Evolutionary conservation across 2,888 invertebrate genomes (phyloP).

Genomic region (Orchestes rusci): DNA sequence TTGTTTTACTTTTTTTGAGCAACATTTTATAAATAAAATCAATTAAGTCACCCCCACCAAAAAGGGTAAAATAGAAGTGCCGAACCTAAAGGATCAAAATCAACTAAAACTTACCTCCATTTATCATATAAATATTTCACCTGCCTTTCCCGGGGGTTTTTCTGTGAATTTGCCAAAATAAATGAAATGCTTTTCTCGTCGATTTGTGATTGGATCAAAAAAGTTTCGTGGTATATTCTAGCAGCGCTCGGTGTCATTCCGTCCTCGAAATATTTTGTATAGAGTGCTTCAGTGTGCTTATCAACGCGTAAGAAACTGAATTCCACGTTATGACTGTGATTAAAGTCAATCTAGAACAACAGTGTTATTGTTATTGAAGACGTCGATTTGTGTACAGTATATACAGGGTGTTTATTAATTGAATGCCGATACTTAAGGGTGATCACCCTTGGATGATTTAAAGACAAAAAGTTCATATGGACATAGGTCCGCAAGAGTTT

Average conservation of each 20-base stretch:
- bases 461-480: no score
- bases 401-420: no score
- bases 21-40: no score
- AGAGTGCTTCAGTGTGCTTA: conserved; percentile 8
- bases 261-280: conserved; percentile 17
- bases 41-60: no score
- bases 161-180: conserved; percentile 13
- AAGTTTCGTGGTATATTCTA: conserved; percentile 17
- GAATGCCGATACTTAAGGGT: no score
- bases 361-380: no score
- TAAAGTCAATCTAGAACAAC: conserved; percentile 3
- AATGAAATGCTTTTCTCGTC: neutral
- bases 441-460: no score
- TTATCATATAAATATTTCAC: conserved; percentile 17
- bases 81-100: no score
- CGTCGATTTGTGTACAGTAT: no score
- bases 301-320: conserved; percentile 6
- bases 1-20: no score
- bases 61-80: no score
- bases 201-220: conserved; percentile 5
- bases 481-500: no score
- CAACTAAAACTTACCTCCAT: conserved; percentile 17
- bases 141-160: conserved; percentile 14
- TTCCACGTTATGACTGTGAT: conserved; percentile 5
- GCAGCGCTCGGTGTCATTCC: conserved; percentile 18